Evolutionary conservation across 1,140 invertebrate species (phyloP).

Genomic region (Akabosia matsudoensis): DNA sequence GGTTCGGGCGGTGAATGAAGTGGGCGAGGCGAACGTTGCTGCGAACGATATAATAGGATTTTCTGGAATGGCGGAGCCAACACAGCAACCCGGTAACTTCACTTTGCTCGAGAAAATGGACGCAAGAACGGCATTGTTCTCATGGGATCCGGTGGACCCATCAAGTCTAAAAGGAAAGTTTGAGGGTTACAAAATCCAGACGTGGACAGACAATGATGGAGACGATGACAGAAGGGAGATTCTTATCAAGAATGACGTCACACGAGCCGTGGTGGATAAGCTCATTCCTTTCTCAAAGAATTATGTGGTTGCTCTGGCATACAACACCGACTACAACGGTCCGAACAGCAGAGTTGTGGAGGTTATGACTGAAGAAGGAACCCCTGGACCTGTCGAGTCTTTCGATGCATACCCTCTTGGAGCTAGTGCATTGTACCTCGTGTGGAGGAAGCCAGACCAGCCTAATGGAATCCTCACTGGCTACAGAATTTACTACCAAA

Average conservation of each 20-base stretch:
- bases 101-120: constrained; percentile 69
- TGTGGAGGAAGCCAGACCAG: constrained; percentile 88
- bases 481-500: constrained; percentile 86
- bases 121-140: constrained; percentile 72
- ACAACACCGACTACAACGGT: constrained; percentile 85
- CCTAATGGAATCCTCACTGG: constrained; percentile 90
- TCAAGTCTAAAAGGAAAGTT: constrained; percentile 84
- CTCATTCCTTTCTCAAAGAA: constrained; percentile 88
- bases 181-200: constrained; percentile 92
- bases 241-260: constrained; percentile 69
- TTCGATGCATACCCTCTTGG: constrained; percentile 80
- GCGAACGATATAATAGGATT: constrained; percentile 80
- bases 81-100: constrained; percentile 79
- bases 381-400: constrained; percentile 81
- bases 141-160: constrained; percentile 73
- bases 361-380: constrained; percentile 85
- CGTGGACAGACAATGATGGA: constrained; percentile 77
- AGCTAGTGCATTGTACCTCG: constrained; percentile 78
- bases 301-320: constrained; percentile 81
- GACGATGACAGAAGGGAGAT: constrained; percentile 73
- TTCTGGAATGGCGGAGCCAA: constrained; percentile 81
- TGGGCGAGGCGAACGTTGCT: constrained; percentile 78
- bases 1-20: constrained; percentile 85
- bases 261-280: constrained; percentile 70
- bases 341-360: constrained; percentile 78